Conservation (phyloP, 2,113 vertebrate species). For the Zapornia atra region DNA sequence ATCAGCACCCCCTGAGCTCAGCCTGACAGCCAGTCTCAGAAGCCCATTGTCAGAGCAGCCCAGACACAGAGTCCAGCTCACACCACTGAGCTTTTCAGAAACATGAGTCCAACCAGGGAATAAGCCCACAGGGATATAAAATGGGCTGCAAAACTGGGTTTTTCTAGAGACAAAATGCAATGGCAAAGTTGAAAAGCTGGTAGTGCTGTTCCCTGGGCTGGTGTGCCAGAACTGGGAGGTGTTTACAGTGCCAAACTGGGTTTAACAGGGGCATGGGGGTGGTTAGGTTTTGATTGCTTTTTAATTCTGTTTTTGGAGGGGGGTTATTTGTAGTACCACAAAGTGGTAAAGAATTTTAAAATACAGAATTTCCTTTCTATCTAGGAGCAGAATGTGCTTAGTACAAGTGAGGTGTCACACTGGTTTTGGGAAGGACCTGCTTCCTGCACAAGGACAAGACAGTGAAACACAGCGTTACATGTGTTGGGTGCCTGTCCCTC, state of each 20-base stretch:
- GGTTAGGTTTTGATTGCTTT: neutral
- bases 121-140: neutral
- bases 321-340: neutral
- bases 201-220: neutral
- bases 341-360: neutral
- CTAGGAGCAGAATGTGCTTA: neutral
- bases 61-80: neutral
- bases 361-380: neutral
- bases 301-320: neutral
- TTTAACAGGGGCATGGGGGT: rapidly evolving
- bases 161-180: neutral
- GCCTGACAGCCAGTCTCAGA: too few species aligned
- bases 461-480: neutral
- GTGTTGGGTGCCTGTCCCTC: neutral
- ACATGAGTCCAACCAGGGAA: neutral
- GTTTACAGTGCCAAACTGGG: neutral
- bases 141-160: neutral
- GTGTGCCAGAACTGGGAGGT: neutral
- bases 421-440: neutral
- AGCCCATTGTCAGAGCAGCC: neutral
- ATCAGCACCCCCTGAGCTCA: too few species aligned
- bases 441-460: neutral
- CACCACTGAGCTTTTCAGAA: neutral
- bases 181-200: neutral
- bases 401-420: neutral